phyloP scores from a whole-genome alignment of 2,888 invertebrate species.

The Scotopteryx bipunctaria region DNA sequence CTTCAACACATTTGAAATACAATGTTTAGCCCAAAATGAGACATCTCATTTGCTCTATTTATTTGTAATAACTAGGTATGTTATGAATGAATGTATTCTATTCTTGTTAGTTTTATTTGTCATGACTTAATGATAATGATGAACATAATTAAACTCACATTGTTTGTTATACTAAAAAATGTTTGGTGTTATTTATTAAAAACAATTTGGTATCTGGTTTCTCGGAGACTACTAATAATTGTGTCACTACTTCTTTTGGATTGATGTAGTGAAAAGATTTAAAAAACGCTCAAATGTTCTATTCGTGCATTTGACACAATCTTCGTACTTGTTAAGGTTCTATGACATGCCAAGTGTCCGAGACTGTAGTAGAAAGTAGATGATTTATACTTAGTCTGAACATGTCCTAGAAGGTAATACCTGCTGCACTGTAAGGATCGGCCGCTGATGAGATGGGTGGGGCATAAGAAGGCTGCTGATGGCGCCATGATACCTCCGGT shows the following conservation, averaged over 20 bases:
- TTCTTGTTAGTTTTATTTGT: neutral
- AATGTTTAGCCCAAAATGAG: conserved; percentile 45
- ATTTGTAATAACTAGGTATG: conserved; percentile 2
- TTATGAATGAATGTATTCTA: conserved; percentile 10
- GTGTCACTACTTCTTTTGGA: too few relatives aligned
- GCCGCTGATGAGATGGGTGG: conserved; percentile 87
- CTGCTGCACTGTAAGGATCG: conserved; percentile 88
- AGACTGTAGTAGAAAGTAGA: neutral
- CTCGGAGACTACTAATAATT: too few relatives aligned
- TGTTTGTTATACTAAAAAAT: too few relatives aligned
- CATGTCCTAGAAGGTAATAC: conserved; percentile 63
- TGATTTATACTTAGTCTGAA: neutral
- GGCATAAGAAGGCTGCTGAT: conserved; percentile 85
- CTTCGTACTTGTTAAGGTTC: too few relatives aligned
- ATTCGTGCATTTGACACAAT: too few relatives aligned
- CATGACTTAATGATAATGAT: neutral
- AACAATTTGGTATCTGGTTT: too few relatives aligned
- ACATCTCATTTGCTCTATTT: conserved; percentile 40
- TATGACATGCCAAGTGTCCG: too few relatives aligned
- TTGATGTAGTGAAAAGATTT: too few relatives aligned
- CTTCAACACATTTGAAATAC: conserved; percentile 32
- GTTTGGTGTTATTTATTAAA: neutral
- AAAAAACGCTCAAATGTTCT: too few relatives aligned
- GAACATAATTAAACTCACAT: neutral
- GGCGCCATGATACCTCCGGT: conserved; percentile 89